These are phyloP conservation scores for Sycobia sp. DNA, from an alignment of 1,140 invertebrate species.

Conservation along the genomic window DNA sequence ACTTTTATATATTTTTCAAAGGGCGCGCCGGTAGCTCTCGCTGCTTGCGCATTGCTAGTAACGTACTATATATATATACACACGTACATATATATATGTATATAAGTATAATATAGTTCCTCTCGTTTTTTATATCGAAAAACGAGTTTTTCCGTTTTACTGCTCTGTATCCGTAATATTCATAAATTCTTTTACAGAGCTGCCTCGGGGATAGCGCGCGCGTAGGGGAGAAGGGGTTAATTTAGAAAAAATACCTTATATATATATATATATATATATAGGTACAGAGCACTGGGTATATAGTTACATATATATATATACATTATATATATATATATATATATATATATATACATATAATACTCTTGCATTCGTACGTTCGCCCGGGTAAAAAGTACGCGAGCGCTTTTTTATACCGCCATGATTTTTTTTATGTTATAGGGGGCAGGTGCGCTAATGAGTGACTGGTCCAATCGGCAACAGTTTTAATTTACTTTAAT, in stretches of 20 bases:
- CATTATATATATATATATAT: too few species aligned
- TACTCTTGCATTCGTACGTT: too few species aligned
- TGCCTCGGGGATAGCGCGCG: slow-evolving; percentile 21
- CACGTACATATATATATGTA: too few species aligned
- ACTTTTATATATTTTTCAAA: slow-evolving; percentile 35
- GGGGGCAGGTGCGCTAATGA: slow-evolving; percentile 16
- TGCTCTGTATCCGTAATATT: slow-evolving; percentile 33
- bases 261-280: too few species aligned
- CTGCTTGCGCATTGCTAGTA: too few species aligned
- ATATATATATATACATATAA: too few species aligned
- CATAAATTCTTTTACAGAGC: slow-evolving; percentile 30
- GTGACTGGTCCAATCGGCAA: slow-evolving; percentile 11
- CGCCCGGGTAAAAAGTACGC: slow-evolving; percentile 17
- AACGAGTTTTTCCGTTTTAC: slow-evolving; percentile 31
- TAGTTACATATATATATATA: too few species aligned
- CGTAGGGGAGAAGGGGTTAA: slow-evolving; percentile 16
- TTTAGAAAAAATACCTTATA: slow-evolving; percentile 27
- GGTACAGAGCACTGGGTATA: too few species aligned
- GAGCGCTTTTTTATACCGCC: slow-evolving; percentile 15
- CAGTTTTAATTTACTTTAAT: slow-evolving; percentile 17
- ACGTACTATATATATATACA: too few species aligned
- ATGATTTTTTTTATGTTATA: slow-evolving; percentile 13
- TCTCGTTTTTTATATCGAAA: slow-evolving; percentile 32
- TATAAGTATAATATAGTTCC: too few species aligned
- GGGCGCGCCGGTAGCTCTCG: not conserved